Conservation (phyloP, 1,140 invertebrate genomes). For the Aphis gossypii region DNA sequence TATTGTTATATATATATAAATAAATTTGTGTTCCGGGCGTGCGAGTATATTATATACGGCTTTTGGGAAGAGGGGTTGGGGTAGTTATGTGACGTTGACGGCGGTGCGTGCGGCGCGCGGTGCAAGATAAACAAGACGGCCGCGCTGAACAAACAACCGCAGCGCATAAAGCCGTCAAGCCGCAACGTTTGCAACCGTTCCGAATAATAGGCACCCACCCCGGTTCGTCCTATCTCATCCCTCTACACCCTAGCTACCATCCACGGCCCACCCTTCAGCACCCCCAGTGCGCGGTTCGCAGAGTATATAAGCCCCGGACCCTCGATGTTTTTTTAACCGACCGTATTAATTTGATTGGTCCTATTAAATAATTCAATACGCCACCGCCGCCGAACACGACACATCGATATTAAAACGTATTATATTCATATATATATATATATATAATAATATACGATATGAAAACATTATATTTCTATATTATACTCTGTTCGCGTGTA, state of each 20-base stretch:
- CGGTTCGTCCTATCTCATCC: background rate
- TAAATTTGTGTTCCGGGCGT: background rate
- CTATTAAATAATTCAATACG: slow-evolving; percentile 60
- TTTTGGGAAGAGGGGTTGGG: background rate
- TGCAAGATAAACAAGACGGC: slow-evolving; percentile 45
- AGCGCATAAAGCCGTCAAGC: slow-evolving; percentile 50
- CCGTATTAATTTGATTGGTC: slow-evolving; percentile 61
- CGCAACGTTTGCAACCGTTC: slow-evolving; percentile 49
- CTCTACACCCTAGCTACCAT: background rate
- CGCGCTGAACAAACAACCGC: slow-evolving; percentile 42
- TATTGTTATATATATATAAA: background rate
- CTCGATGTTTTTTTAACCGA: slow-evolving; percentile 58
- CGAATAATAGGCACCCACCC: slow-evolving; percentile 45
- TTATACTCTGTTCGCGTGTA: background rate
- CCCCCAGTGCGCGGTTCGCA: background rate
- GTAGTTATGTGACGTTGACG: background rate
- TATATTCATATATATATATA: background rate
- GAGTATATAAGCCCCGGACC: slow-evolving; percentile 9
- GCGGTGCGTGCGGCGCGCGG: background rate
- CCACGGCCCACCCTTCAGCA: background rate
- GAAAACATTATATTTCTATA: background rate
- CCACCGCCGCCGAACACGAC: background rate
- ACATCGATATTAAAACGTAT: slow-evolving; percentile 2
- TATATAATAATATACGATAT: background rate
- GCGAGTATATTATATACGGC: background rate